These are phyloP conservation scores for Ceratosolen solmsi DNA, from an alignment of 1,140 invertebrate species.

Conservation along the genomic window DNA sequence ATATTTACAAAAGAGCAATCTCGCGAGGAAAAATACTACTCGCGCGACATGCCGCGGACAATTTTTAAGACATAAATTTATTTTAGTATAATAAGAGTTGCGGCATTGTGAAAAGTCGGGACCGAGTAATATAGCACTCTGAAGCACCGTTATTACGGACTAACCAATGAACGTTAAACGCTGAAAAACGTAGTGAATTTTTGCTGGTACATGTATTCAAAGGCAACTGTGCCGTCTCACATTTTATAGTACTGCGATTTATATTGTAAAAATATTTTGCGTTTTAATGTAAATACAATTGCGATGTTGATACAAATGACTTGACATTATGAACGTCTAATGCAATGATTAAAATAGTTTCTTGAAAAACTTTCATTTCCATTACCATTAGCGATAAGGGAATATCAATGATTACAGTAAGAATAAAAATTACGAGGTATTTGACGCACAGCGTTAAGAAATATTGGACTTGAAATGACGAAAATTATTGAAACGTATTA, in stretches of 20 bases:
- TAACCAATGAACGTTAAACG: not conserved
- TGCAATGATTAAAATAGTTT: too few relatives aligned
- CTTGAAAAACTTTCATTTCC: too few relatives aligned
- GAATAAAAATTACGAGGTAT: too few relatives aligned
- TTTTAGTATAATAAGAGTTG: slow-evolving; percentile 12
- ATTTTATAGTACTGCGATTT: not conserved
- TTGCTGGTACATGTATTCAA: not conserved
- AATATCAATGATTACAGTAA: too few relatives aligned
- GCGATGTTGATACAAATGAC: too few relatives aligned
- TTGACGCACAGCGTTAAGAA: too few relatives aligned
- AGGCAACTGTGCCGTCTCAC: not conserved
- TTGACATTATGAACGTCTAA: too few relatives aligned
- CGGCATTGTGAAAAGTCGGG: not conserved
- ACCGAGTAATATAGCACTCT: not conserved
- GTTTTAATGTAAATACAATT: not conserved
- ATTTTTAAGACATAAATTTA: slow-evolving; percentile 7
- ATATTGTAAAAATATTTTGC: not conserved
- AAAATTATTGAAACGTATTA: too few relatives aligned
- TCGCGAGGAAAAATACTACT: not conserved
- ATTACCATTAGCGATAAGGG: too few relatives aligned
- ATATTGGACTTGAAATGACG: too few relatives aligned
- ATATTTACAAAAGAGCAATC: not conserved
- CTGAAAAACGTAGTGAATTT: not conserved
- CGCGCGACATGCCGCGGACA: not conserved
- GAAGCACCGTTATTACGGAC: not conserved